Base-by-base conservation (phyloP, 2,113 vertebrate species). In the Emydocephalus ijimae region DNA sequence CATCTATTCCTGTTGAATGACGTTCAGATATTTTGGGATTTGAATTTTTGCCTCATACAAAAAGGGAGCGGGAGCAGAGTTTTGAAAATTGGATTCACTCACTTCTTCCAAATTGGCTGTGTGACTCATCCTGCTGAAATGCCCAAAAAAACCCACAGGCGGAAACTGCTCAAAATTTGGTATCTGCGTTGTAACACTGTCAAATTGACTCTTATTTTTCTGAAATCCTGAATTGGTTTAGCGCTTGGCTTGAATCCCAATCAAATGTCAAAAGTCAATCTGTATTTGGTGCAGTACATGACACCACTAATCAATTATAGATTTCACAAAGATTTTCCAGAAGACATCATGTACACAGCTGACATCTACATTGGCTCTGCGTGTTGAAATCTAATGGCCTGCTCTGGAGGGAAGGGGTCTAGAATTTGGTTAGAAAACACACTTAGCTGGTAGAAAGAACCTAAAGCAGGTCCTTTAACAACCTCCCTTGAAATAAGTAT, bases 11-110 rank as follows among this genome's bases (percentile, higher is more conserved):
- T 18, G 43, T 56, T 92, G 81, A 90, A 93, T 87, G 85, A 61
- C 85, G 39, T 92, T 85, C 91, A 92, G 87, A 69, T 89, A 87
- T 92, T 91, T 92, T 90, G 34, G 64, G 43, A 34, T 45, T 48
- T 50, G 29, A 21, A 39, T 92, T 92, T 59, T 87, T 90, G 23
- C 45, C 85, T 45, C 48, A 54, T 61, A 39, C 64, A 55, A 54
- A 45, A 69, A 2, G 3, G 21, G 24, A 52, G 87, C 4, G 23
- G 24, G n/a, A 91, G 54, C n/a, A 54, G 29, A 64, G n/a, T 54
- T 61, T 48, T 90, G 74, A 87, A 61, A 87, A 64, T 12, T 48
- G 20, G 45, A 90, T 69, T 87, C 86, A 91, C 29, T 61, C 45
- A 54, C 64, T 89, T 89, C 59, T 48, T 50, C 89, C 88, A 74